Conservation (phyloP, 30 jellyfish, hydroid and myxozoan species). For the Cassiopea andromeda region DNA sequence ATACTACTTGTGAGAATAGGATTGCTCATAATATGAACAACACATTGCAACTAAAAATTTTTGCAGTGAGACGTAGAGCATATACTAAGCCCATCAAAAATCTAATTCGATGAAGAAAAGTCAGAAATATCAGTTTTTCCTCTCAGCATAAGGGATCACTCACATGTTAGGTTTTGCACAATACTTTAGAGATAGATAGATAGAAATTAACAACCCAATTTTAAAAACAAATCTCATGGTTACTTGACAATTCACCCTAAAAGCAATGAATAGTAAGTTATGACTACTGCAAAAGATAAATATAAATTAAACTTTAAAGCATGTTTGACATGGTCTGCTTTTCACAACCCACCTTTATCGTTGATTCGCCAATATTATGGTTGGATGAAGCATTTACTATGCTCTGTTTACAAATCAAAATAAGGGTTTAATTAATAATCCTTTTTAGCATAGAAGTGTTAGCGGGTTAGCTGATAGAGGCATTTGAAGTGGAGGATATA, state of each 20-base stretch:
- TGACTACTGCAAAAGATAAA: background rate
- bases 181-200: background rate
- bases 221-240: background rate
- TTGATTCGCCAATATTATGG: background rate
- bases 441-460: background rate
- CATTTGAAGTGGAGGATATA: too few relatives aligned
- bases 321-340: background rate
- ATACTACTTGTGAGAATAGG: too few relatives aligned
- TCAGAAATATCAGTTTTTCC: too few relatives aligned
- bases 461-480: background rate
- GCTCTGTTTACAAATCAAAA: conserved; percentile 15
- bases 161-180: too few relatives aligned
- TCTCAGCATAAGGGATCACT: too few relatives aligned
- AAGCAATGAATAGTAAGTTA: background rate
- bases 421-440: background rate
- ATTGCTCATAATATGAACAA: too few relatives aligned
- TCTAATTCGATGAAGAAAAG: too few relatives aligned
- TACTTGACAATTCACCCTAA: background rate
- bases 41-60: too few relatives aligned
- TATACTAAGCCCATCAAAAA: too few relatives aligned
- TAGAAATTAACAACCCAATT: background rate
- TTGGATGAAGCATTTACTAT: background rate
- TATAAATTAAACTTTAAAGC: background rate
- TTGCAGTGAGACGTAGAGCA: too few relatives aligned
- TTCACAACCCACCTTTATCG: background rate